Conservation (phyloP, 2,113 vertebrate genomes). For the Pluvianellus socialis region DNA sequence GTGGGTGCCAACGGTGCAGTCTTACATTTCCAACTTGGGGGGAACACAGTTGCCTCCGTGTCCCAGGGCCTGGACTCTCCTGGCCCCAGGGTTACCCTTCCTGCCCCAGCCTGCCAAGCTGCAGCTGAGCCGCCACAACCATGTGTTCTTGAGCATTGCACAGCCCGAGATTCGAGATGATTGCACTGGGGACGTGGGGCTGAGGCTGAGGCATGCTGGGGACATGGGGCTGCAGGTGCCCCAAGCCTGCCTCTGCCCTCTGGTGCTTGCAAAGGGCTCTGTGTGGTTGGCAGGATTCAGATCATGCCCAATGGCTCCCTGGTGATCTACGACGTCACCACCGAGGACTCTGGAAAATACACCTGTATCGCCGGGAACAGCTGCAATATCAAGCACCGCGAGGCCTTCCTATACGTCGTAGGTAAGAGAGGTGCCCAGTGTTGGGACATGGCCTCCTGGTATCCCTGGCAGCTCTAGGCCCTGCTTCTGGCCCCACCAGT, state of each 20-base stretch:
- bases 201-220: neutral
- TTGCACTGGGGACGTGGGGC: neutral
- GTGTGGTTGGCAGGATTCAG: conserved; percentile 82
- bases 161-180: neutral
- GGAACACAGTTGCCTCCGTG: fast-evolving
- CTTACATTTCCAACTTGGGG: neutral
- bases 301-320: conserved; percentile 93
- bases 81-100: neutral
- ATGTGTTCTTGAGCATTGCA: neutral
- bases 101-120: neutral
- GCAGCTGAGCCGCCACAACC: neutral
- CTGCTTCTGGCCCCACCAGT: neutral
- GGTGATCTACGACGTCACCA: conserved; percentile 87
- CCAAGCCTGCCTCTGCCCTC: neutral
- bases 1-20: fast-evolving
- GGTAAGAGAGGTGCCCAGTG: conserved; percentile 72
- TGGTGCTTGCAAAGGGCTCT: neutral
- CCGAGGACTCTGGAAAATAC: conserved; percentile 90
- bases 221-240: neutral
- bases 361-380: conserved; percentile 96
- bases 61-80: neutral
- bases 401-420: conserved; percentile 90
- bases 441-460: fast-evolving
- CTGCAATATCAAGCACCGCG: conserved; percentile 90
- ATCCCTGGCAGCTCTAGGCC: neutral